These are phyloP conservation scores for Colossoma macropomum DNA, from an alignment of 2,113 vertebrate species.

Conservation along the genomic window DNA sequence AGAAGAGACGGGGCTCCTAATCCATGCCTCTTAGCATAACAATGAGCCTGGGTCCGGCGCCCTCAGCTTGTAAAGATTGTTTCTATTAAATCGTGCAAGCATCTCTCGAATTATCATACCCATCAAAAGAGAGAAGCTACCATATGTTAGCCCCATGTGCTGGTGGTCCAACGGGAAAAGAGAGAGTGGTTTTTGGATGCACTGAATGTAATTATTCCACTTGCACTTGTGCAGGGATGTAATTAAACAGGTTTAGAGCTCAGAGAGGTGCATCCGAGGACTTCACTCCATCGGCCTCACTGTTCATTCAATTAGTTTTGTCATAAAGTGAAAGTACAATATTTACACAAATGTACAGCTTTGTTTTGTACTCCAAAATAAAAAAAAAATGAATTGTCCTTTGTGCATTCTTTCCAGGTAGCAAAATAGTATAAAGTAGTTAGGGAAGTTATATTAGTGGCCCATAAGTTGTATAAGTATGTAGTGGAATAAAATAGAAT, in stretches of 20 bases:
- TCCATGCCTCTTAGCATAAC: constrained; percentile 64
- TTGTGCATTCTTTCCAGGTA: neutral
- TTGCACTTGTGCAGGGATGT: constrained; percentile 11
- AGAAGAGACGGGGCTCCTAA: constrained; percentile 53
- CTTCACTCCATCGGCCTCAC: neutral
- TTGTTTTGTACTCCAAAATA: neutral
- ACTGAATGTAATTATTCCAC: constrained; percentile 32
- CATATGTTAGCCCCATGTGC: neutral
- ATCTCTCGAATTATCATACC: constrained; percentile 36
- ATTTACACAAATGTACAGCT: neutral
- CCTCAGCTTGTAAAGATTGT: constrained; percentile 55
- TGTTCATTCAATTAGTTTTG: neutral
- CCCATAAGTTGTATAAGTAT: too few relatives aligned
- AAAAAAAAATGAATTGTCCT: neutral
- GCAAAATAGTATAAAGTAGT: too few relatives aligned
- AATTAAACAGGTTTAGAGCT: constrained; percentile 5
- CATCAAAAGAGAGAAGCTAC: constrained; percentile 15
- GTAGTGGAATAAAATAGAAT: too few relatives aligned
- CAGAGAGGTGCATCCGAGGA: neutral
- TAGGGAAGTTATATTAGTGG: too few relatives aligned
- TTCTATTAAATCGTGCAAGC: constrained; percentile 52
- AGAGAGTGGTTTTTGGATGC: constrained; percentile 5
- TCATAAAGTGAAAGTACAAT: neutral
- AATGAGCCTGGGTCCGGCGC: constrained; percentile 55
- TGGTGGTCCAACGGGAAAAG: neutral